Base-by-base conservation (phyloP, 2,113 vertebrate genomes). In the Laterallus jamaicensis region DNA sequence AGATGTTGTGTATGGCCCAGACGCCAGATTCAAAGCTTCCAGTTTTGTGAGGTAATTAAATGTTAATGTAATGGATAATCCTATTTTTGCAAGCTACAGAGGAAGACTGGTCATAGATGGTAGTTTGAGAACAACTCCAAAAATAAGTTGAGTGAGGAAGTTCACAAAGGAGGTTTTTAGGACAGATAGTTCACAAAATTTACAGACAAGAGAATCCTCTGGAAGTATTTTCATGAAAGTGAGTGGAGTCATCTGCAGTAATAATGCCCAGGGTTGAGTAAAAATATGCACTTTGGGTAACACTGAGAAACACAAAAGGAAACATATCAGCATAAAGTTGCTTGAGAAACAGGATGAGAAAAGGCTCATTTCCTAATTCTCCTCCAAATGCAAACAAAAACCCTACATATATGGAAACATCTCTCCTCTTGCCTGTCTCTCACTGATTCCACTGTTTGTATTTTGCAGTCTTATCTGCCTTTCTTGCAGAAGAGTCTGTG, bases 1-100 rank as follows among this genome's bases (percentile, higher is more conserved):
- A 86, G 83, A 75, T 66, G 70, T 49, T 88, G 37, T 55, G 29
- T 68, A 24, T 64, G 69, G 76, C 89, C 76, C 79, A 77, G 71
- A 95, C 83, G 84, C 90, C 7, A 94, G 42, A 80, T 64, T 73
- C 71, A 80, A 93, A 93, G 42, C 39, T 70, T 84, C 9, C 11
- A 60, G 20, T 52, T 96, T 88, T 74, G 54, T 55, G 58, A 94
- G 75, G 47, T 92, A 97, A 93, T 85, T 92, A 92, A 84, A 83
- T 83, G 37, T 60, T 93, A 93, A 88, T 56, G 60, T 73, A 82
- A 82, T 56, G 42, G 37, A 78, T 93, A 94, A 92, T 80, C 39
- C 12, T 73, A 32, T 58, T 82, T 96, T 82, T 71, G 68, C 69
- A 91, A 80, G 58, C 11, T 83, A 47, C 5, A 18, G 50, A 73